A percentile compares a stretch with the other conserved stretches of the same genome.
phyloP scores from a whole-genome alignment of 2,888 invertebrate species.

The Tachina grossa region DNA sequence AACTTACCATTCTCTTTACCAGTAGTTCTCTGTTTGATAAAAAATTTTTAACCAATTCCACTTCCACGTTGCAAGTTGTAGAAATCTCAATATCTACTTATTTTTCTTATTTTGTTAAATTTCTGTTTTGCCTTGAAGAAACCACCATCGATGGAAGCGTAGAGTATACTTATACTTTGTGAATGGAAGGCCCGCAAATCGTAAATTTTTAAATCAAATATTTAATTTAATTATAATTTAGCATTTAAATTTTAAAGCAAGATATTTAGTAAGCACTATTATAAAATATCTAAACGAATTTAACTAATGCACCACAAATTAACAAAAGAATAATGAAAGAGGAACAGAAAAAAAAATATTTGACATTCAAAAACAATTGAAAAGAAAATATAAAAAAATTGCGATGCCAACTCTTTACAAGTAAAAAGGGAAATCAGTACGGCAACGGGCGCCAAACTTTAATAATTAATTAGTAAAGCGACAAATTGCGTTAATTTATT shows the following conservation, averaged over 20 bases:
- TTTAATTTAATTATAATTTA: neutral
- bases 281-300: neutral
- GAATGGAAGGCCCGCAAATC: neutral
- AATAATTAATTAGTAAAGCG: too few species aligned
- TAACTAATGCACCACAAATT: neutral
- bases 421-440: too few species aligned
- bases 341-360: neutral
- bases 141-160: neutral
- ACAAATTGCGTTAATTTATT: too few species aligned
- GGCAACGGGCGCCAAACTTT: too few species aligned
- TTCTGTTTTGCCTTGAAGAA: neutral
- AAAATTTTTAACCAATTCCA: conserved; percentile 55
- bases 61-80: conserved; percentile 65
- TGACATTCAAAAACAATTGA: neutral
- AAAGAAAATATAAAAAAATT: too few species aligned
- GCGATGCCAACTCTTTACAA: too few species aligned
- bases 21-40: conserved; percentile 52
- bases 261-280: neutral
- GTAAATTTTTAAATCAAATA: neutral
- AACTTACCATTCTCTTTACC: conserved; percentile 59
- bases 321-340: conserved; percentile 3
- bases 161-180: too few species aligned
- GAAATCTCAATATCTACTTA: conserved; percentile 8
- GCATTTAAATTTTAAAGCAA: neutral
- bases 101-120: neutral